phyloP scores from a whole-genome alignment of 2,888 invertebrate genomes.

The Oscheius sp. region DNA sequence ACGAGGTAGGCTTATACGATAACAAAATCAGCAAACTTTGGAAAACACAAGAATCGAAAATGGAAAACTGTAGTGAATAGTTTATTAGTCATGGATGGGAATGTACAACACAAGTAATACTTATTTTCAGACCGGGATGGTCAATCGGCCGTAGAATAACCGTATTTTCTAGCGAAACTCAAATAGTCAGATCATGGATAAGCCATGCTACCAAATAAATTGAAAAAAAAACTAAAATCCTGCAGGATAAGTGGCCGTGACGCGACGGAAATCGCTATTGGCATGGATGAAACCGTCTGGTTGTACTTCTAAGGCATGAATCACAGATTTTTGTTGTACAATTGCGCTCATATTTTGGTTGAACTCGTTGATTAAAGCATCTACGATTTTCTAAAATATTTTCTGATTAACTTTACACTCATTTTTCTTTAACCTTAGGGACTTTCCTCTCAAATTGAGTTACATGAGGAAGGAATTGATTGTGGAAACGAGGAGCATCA shows the following conservation, averaged over 20 bases:
- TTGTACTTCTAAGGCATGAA: conserved; percentile 58
- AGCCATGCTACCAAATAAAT: no score
- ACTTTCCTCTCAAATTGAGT: conserved; percentile 79
- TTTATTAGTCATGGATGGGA: conserved; percentile 20
- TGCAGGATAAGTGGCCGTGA: conserved; percentile 66
- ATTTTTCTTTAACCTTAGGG: conserved; percentile 74
- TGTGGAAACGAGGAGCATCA: conserved; percentile 67
- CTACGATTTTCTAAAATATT: conserved; percentile 49
- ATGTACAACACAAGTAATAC: conserved; percentile 26
- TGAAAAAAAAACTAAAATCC: conserved; percentile 53
- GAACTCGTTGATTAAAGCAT: conserved; percentile 56
- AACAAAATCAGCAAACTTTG: no score
- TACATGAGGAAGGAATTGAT: conserved; percentile 76
- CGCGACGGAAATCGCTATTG: conserved; percentile 67
- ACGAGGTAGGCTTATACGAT: no score
- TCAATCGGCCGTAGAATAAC: conserved; percentile 4
- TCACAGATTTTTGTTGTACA: conserved; percentile 61
- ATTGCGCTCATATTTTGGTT: conserved; percentile 64
- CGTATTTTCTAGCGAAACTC: conserved; percentile 28
- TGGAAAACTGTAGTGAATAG: conserved; percentile 1
- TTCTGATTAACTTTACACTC: neutral
- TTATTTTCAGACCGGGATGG: conserved; percentile 6
- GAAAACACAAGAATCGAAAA: no score
- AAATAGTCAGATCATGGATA: conserved; percentile 19
- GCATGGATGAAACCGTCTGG: conserved; percentile 63